phyloP scores from a whole-genome alignment of 2,797 vertebrate species.

The Megaceryle alcyon region DNA sequence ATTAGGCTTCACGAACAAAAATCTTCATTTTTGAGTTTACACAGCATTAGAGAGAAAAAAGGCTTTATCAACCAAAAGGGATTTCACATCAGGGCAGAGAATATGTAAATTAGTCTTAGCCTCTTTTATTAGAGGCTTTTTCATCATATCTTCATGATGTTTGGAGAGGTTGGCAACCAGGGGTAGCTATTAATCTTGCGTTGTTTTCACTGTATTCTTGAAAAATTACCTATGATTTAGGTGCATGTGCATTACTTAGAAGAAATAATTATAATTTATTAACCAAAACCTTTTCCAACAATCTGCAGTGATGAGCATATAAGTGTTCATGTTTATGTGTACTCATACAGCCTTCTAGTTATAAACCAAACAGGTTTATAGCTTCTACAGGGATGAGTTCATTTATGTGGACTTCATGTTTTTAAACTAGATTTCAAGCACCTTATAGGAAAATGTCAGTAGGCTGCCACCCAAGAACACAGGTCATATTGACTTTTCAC shows the following conservation, averaged over 20 bases:
- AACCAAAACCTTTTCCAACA: neutral
- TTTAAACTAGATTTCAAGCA: neutral
- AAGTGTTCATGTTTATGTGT: neutral
- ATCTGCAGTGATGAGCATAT: neutral
- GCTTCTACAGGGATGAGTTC: neutral
- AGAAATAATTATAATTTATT: slow-evolving; percentile 31
- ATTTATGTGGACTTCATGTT: neutral
- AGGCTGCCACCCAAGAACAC: neutral
- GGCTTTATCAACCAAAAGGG: neutral
- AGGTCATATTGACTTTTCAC: neutral
- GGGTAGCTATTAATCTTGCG: slow-evolving; percentile 40
- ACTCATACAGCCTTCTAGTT: neutral
- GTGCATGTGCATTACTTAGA: neutral
- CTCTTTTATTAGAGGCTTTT: slow-evolving; percentile 28
- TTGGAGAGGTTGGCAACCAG: neutral
- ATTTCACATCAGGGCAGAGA: neutral
- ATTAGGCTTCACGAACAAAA: neutral
- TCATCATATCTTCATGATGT: neutral
- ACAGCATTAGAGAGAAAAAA: neutral
- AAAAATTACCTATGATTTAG: slow-evolving; percentile 24
- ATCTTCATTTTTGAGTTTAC: neutral
- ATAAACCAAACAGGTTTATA: neutral
- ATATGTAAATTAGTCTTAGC: slow-evolving; percentile 1
- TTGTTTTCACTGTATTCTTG: slow-evolving; percentile 34
- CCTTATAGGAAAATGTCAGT: neutral